A percentile compares a stretch with the other conserved stretches of the same genome.
These are phyloP conservation scores for Rhinichthys klamathensis DNA, from an alignment of 2,113 vertebrate genomes.

Conservation along the genomic window DNA sequence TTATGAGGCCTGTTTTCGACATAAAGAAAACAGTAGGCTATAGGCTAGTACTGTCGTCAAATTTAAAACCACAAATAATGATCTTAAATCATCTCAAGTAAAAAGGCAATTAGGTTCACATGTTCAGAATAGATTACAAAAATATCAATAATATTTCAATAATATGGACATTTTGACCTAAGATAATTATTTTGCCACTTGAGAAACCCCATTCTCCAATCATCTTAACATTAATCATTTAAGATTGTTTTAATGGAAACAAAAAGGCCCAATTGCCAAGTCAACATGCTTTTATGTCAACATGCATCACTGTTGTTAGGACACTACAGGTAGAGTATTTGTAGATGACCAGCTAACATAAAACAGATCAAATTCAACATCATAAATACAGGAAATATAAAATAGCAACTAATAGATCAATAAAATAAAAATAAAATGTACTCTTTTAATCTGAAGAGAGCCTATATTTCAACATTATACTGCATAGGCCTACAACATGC, in stretches of 20 bases:
- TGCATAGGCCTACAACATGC: not conserved
- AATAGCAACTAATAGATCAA: not conserved
- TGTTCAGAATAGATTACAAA: not conserved
- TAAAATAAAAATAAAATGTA: not conserved
- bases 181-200: not conserved
- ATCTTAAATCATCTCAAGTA: not conserved
- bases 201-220: not conserved
- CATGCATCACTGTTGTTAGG: not conserved
- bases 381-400: not conserved
- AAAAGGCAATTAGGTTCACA: not conserved
- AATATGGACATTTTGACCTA: not conserved
- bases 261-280: not conserved
- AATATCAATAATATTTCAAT: not conserved
- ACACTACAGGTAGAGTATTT: not conserved
- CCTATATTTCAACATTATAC: not conserved
- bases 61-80: not conserved
- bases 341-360: too few species aligned
- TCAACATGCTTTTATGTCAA: too few species aligned
- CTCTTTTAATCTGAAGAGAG: not conserved
- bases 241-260: conserved; percentile 7
- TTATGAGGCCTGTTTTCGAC: not conserved
- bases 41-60: too few species aligned
- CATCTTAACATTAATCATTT: not conserved
- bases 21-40: not conserved
- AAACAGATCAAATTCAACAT: not conserved